These are phyloP conservation scores for Sus cebifrons DNA, from an alignment of 2,797 vertebrate genomes.

Conservation along the genomic window DNA sequence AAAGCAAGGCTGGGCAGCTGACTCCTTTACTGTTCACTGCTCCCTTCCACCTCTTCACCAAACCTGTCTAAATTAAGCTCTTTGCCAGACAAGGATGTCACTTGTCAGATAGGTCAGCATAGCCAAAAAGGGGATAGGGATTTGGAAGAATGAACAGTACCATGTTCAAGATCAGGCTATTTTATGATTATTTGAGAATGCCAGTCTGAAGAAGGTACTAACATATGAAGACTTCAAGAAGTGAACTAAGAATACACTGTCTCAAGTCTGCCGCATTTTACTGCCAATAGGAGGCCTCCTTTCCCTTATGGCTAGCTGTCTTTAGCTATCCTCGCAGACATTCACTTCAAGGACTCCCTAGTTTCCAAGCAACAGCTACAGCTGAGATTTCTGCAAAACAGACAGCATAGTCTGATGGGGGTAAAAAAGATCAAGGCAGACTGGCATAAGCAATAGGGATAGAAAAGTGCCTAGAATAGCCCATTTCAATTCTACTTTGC, in stretches of 20 bases:
- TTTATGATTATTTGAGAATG: slow-evolving; percentile 62
- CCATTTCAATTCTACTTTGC: slow-evolving; percentile 71
- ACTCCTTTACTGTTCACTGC: slow-evolving; percentile 6
- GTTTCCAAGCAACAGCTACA: slow-evolving; percentile 82
- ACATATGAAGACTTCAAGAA: slow-evolving; percentile 65
- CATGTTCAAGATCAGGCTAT: slow-evolving; percentile 29
- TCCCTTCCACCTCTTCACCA: slow-evolving; percentile 27
- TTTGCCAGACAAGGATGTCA: slow-evolving; percentile 34
- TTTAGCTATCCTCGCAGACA: slow-evolving; percentile 67
- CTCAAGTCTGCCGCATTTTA: slow-evolving; percentile 72
- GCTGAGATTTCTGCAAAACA: slow-evolving; percentile 74
- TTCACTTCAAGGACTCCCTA: slow-evolving; percentile 69
- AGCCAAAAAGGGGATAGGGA: neutral
- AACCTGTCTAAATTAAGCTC: slow-evolving; percentile 50
- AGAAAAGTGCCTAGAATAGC: slow-evolving; percentile 65
- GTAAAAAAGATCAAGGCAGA: slow-evolving; percentile 63
- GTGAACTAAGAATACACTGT: slow-evolving; percentile 64
- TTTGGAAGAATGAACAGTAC: slow-evolving; percentile 29
- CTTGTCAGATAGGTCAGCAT: slow-evolving; percentile 36
- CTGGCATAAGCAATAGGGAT: slow-evolving; percentile 35
- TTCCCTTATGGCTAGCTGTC: slow-evolving; percentile 69
- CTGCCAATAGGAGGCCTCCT: slow-evolving; percentile 69
- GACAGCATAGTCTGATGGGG: slow-evolving; percentile 60
- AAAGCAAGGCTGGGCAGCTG: slow-evolving; percentile 26
- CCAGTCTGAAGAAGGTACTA: slow-evolving; percentile 51